Evolutionary conservation across 2,888 invertebrate species (phyloP).

Genomic region (Hemistola chrysoprasaria): DNA sequence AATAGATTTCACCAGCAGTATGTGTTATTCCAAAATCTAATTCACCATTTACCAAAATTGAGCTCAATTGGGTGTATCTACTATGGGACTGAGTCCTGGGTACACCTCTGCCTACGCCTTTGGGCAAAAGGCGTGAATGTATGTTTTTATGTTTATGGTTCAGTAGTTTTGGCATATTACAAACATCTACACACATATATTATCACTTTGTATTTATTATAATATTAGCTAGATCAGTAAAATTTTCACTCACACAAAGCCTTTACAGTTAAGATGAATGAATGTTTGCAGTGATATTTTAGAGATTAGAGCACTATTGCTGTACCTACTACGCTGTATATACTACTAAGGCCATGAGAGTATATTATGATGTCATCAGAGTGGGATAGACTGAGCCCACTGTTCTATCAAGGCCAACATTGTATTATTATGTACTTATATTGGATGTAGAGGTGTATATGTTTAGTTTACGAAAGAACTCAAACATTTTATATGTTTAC

Average conservation of each 20-base stretch:
- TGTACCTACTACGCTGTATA: constrained; percentile 5
- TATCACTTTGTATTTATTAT: neutral
- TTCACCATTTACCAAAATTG: no score
- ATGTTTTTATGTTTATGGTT: no score
- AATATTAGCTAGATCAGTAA: constrained; percentile 4
- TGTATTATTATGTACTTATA: constrained; percentile 6
- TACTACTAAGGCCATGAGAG: constrained; percentile 14
- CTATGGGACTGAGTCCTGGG: no score
- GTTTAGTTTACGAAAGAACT: constrained; percentile 16
- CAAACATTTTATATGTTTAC: constrained; percentile 46
- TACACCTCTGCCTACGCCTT: no score
- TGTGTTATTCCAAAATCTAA: no score
- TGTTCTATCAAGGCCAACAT: constrained; percentile 43
- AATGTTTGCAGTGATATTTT: neutral
- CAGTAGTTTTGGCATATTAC: no score
- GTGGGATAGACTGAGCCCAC: constrained; percentile 35
- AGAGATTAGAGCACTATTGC: neutral
- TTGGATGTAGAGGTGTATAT: constrained; percentile 11
- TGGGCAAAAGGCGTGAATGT: no score
- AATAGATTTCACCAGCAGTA: no score
- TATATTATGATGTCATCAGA: constrained; percentile 48
- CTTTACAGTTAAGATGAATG: neutral
- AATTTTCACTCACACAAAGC: constrained; percentile 22
- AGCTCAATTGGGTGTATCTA: no score
- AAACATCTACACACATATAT: no score